Evolutionary conservation across 2,797 vertebrate species (phyloP).

Genomic region (Melanotaenia trifasciata): DNA sequence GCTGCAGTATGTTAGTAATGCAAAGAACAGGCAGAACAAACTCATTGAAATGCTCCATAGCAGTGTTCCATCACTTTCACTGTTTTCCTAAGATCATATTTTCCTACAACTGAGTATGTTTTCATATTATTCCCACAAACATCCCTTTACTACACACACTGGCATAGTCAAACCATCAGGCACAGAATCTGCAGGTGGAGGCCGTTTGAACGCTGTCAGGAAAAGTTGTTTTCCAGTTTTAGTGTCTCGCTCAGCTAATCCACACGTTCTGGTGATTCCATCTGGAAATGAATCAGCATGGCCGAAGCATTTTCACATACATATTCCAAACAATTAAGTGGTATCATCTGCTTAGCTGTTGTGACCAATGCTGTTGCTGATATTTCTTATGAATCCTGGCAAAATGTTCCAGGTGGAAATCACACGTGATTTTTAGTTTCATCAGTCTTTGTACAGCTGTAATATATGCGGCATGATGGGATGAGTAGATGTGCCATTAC

Average conservation of each 20-base stretch:
- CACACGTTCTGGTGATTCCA: not conserved
- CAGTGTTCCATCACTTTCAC: not conserved
- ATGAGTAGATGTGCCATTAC: not conserved
- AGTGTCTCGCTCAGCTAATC: not conserved
- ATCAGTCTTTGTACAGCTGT: too few relatives aligned
- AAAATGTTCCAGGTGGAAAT: not conserved
- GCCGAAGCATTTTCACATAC: not conserved
- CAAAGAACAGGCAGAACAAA: constrained; percentile 10
- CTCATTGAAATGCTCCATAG: too few relatives aligned
- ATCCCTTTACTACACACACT: not conserved
- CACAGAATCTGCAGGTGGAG: not conserved
- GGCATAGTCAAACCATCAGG: not conserved
- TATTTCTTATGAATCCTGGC: not conserved
- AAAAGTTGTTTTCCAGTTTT: not conserved
- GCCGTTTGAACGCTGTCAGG: not conserved
- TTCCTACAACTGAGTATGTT: not conserved
- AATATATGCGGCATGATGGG: not conserved
- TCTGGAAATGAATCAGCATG: not conserved
- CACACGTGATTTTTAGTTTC: not conserved
- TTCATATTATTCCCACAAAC: not conserved
- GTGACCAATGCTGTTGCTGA: not conserved
- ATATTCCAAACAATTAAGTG: not conserved
- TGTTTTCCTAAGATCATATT: not conserved
- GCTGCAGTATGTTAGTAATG: not conserved
- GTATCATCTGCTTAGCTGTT: not conserved